These are phyloP conservation scores for Taphrorychus bicolor DNA, from an alignment of 2,888 invertebrate genomes.

Conservation along the genomic window DNA sequence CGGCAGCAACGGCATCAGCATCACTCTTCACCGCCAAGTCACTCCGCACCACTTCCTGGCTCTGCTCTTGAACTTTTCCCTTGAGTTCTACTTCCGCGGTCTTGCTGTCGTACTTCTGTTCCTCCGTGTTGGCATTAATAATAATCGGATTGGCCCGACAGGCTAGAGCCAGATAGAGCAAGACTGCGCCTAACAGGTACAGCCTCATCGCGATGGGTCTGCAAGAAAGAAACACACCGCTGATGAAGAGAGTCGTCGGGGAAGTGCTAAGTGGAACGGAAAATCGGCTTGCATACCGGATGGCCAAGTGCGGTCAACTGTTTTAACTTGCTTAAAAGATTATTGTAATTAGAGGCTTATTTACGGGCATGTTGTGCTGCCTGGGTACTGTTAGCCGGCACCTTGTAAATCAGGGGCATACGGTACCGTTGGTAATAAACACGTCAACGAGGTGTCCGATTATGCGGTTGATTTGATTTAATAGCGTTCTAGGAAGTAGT, in stretches of 20 bases:
- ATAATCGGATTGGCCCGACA: constrained; percentile 50
- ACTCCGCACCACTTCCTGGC: constrained; percentile 32
- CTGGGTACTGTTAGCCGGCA: constrained; percentile 25
- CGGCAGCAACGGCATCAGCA: background rate
- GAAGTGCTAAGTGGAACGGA: constrained; percentile 4
- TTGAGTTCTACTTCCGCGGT: constrained; percentile 37
- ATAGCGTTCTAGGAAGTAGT: background rate
- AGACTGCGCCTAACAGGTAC: constrained; percentile 52
- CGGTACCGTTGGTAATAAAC: constrained; percentile 11
- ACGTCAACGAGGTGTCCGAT: constrained; percentile 1
- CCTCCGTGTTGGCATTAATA: constrained; percentile 44
- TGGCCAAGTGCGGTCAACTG: constrained; percentile 9
- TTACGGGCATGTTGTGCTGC: constrained; percentile 15
- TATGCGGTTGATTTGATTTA: background rate
- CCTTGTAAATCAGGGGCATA: constrained; percentile 18
- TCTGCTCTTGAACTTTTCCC: constrained; percentile 52
- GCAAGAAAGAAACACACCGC: background rate
- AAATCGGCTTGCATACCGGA: constrained; percentile 4
- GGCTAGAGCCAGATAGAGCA: constrained; percentile 51
- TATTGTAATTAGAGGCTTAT: constrained; percentile 25
- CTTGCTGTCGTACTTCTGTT: constrained; percentile 1
- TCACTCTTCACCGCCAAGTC: constrained; percentile 7
- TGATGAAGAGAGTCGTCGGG: background rate
- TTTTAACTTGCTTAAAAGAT: constrained; percentile 19
- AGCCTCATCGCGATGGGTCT: constrained; percentile 51